Evolutionary conservation across 2,888 invertebrate genomes (phyloP).

Genomic region (Folsomia candida): DNA sequence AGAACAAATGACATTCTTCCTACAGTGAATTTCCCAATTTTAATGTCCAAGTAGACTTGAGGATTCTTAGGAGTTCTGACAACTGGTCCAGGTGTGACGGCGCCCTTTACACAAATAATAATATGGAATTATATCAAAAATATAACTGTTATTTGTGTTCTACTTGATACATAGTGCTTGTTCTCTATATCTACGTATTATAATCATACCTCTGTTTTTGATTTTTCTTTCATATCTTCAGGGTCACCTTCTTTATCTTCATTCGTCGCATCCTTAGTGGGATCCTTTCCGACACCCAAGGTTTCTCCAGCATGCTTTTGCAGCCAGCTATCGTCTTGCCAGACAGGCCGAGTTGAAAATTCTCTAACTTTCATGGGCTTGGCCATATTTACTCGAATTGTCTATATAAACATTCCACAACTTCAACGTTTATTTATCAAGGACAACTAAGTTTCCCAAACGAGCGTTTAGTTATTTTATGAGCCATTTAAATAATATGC

Average conservation of each 20-base stretch:
- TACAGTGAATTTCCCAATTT: slow-evolving; percentile 79
- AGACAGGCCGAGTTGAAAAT: slow-evolving; percentile 89
- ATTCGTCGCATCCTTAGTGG: slow-evolving; percentile 51
- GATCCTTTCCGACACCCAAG: slow-evolving; percentile 54
- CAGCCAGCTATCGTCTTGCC: slow-evolving; percentile 98
- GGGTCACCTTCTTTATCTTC: slow-evolving; percentile 53
- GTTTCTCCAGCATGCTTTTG: slow-evolving; percentile 95
- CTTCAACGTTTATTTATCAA: too few relatives aligned
- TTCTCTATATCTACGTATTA: too few relatives aligned
- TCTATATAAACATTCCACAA: too few relatives aligned
- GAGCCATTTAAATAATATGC: too few relatives aligned
- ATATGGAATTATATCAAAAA: slow-evolving; percentile 11
- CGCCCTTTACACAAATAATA: slow-evolving; percentile 16
- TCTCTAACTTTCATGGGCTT: slow-evolving; percentile 96
- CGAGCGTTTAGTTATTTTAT: too few relatives aligned
- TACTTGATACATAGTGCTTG: too few relatives aligned
- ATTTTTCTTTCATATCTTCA: slow-evolving; percentile 55
- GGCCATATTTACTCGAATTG: slow-evolving; percentile 92
- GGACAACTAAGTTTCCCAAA: too few relatives aligned
- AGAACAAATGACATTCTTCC: slow-evolving; percentile 91
- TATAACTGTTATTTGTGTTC: not conserved
- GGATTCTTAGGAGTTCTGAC: slow-evolving; percentile 63
- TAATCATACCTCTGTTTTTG: slow-evolving; percentile 9
- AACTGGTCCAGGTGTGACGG: slow-evolving; percentile 42
- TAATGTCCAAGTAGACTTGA: slow-evolving; percentile 94